Evolutionary conservation across 2,113 vertebrate genomes (phyloP).

Genomic region (Hippocampus abdominalis): DNA sequence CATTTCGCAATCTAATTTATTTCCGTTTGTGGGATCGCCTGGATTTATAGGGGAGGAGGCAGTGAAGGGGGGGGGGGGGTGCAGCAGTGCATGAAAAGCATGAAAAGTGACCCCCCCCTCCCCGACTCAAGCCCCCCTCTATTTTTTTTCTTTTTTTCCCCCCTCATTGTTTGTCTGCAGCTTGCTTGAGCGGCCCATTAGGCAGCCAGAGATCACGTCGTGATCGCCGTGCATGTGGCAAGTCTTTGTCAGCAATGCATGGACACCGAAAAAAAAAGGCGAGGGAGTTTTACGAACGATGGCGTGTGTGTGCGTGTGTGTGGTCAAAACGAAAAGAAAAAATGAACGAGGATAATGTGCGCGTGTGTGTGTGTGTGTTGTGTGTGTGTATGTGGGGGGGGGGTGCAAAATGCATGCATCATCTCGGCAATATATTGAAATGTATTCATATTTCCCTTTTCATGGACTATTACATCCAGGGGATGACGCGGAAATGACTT

Average conservation of each 20-base stretch:
- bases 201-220: conserved; percentile 89
- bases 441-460: conserved; percentile 79
- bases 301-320: not conserved
- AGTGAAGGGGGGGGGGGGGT: not conserved
- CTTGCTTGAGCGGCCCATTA: conserved; percentile 97
- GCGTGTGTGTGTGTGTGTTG: not conserved
- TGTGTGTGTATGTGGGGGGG: not conserved
- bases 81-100: conserved; percentile 6
- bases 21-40: conserved; percentile 84
- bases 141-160: not conserved
- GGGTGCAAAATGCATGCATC: conserved; percentile 13
- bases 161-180: conserved; percentile 90
- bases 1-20: conserved; percentile 81
- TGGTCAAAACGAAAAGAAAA: not conserved
- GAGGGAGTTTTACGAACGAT: not conserved
- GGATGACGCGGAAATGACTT: conserved; percentile 78
- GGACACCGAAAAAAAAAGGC: conserved; percentile 34
- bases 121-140: not conserved
- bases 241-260: conserved; percentile 68
- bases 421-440: conserved; percentile 74
- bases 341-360: not conserved
- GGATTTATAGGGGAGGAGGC: conserved; percentile 58
- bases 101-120: conserved; percentile 1
- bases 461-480: conserved; percentile 80
- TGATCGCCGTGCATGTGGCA: conserved; percentile 3